Base-by-base conservation (phyloP, 92 coral and sea anemone species). In the Parazoanthus darwini region DNA sequence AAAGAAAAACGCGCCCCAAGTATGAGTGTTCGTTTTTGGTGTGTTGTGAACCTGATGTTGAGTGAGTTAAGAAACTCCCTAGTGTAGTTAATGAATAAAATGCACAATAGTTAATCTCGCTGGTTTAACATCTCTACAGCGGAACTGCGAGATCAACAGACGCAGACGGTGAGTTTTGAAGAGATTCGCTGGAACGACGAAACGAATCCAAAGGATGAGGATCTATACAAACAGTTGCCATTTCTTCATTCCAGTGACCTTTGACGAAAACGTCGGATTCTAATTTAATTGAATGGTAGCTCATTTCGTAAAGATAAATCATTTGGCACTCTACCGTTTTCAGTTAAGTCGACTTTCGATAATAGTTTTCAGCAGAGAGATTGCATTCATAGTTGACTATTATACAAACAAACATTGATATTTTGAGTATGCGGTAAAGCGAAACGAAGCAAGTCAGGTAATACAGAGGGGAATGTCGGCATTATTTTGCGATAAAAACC, bases 211-310 rank as follows among this genome's bases (percentile, higher is more conserved):
- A 36, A 37, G 13, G 74, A 86, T 0, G 38, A 3, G 1, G 25
- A 86, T 16, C 74, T 56, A 0, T 86, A 75, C 74, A 86, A 16
- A 10, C 71, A 78, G n/a, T 42, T 87, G 29, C 82, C 89, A 5
- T 78, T 70, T 59, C 82, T 87, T 66, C 77, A 63, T 35, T 87
- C 89, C 5, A 87, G 77, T 20, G 89, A 87, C 48, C 63, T 87
- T 68, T 87, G 79, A 87, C 39, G 10, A 29, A 38, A 9, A 35
- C 23, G n/a, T 74, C n/a, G 4, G 46, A 23, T 14, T 16, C 46
- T 14, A 14, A 2, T 74, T 74, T 74, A 36, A 14, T 37, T 74
- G 23, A 8, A 63, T 7, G 9, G 59, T 63, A 8, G 7, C 22
- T 22, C 70, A 63, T 20, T 25, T 54, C 59, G 59, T 54, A 1